Conservation (phyloP, 2,797 vertebrate genomes). For the Okamejei kenojei region DNA sequence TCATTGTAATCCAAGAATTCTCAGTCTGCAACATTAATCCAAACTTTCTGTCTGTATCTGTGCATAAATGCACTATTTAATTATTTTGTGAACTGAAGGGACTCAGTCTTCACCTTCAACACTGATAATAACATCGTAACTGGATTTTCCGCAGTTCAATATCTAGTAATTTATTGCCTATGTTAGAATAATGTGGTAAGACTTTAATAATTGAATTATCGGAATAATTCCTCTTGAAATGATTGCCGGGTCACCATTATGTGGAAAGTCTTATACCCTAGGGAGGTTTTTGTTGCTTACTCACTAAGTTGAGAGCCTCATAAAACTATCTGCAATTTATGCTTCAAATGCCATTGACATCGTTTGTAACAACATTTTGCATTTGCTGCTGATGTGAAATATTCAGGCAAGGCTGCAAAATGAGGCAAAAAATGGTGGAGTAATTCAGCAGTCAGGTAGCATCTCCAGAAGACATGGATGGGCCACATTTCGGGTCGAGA, state of each 20-base stretch:
- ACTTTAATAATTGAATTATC: background rate
- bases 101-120: background rate
- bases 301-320: background rate
- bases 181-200: background rate
- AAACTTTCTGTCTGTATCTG: background rate
- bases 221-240: background rate
- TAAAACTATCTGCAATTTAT: background rate
- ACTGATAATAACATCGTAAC: background rate
- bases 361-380: background rate
- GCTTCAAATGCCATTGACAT: background rate
- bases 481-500: no score
- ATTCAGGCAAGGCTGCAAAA: background rate
- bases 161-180: background rate
- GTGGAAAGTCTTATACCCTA: background rate
- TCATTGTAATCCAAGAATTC: background rate
- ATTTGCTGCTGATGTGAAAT: background rate
- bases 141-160: background rate
- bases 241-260: background rate
- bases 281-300: background rate
- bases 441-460: no score
- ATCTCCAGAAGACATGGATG: no score
- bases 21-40: background rate
- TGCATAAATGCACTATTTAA: background rate
- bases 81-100: background rate
- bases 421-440: no score